Percentiles rank a stretch among this genome's conserved stretches.
Evolutionary conservation across 2,113 vertebrate genomes (phyloP).

Genomic region (Sebastes fasciatus): DNA sequence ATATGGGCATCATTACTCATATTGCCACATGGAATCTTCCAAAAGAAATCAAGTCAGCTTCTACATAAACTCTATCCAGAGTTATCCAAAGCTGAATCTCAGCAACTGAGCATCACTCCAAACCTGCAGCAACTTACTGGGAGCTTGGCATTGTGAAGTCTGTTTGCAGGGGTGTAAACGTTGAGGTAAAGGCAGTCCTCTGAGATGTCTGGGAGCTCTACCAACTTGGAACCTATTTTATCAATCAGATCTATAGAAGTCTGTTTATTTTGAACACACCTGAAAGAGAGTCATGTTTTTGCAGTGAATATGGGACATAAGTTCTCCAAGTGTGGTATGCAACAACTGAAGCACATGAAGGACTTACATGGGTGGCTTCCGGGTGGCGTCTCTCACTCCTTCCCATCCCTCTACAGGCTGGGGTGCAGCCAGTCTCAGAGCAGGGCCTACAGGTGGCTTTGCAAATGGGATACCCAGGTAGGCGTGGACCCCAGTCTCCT

Average conservation of each 20-base stretch:
- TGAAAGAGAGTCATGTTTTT: constrained; percentile 37
- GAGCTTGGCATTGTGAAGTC: constrained; percentile 70
- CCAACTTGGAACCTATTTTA: rapidly evolving
- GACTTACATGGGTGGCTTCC: constrained; percentile 85
- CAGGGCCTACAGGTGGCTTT: constrained; percentile 86
- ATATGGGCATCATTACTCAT: neutral
- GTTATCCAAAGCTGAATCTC: neutral
- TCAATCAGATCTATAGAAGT: rapidly evolving
- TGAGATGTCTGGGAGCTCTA: constrained; percentile 69
- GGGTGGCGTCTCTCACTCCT: constrained; percentile 84
- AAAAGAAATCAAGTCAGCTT: neutral
- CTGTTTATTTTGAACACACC: constrained; percentile 75
- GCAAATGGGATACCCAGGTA: constrained; percentile 91
- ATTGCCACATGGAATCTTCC: neutral
- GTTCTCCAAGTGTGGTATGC: neutral
- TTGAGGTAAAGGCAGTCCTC: constrained; percentile 87
- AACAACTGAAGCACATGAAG: neutral
- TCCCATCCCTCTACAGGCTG: constrained; percentile 85
- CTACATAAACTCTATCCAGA: neutral
- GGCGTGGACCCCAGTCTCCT: constrained; percentile 75
- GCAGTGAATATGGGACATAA: neutral
- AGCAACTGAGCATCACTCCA: neutral
- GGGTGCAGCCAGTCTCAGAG: constrained; percentile 86
- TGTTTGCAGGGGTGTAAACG: constrained; percentile 80
- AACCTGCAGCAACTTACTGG: constrained; percentile 74